Conservation (phyloP, 2,888 invertebrate species). For the Halictus quadricinctus region DNA sequence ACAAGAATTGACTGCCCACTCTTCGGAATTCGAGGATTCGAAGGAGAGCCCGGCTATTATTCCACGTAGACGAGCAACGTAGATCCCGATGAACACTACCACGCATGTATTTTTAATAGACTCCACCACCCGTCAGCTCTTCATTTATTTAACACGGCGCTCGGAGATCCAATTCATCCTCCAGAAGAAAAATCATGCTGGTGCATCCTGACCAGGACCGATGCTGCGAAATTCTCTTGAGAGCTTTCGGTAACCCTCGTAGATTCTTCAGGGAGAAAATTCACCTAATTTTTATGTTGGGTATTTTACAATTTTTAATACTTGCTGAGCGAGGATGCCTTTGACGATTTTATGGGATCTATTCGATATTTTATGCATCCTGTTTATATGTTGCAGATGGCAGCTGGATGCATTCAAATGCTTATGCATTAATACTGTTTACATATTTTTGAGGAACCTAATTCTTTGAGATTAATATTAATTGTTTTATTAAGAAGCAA, state of each 20-base stretch:
- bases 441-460: too few relatives aligned
- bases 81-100: constrained; percentile 17
- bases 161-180: constrained; percentile 5
- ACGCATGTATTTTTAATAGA: constrained; percentile 40
- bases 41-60: constrained; percentile 25
- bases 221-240: not conserved
- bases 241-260: not conserved
- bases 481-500: too few relatives aligned
- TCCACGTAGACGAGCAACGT: constrained; percentile 40
- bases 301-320: not conserved
- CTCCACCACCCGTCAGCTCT: too few relatives aligned
- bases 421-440: too few relatives aligned
- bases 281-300: not conserved
- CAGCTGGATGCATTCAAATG: too few relatives aligned
- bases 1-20: constrained; percentile 46
- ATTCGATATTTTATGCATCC: too few relatives aligned
- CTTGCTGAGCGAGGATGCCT: too few relatives aligned
- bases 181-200: not conserved
- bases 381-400: too few relatives aligned
- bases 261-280: not conserved
- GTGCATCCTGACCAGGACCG: not conserved
- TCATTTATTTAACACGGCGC: constrained; percentile 27
- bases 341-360: too few relatives aligned
- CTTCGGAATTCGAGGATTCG: constrained; percentile 41
- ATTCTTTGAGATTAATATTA: too few relatives aligned